A percentile compares a stretch with the other conserved stretches of the same genome.
These are phyloP conservation scores for Phorcus lineatus DNA, from an alignment of 2,888 invertebrate genomes.

Conservation along the genomic window DNA sequence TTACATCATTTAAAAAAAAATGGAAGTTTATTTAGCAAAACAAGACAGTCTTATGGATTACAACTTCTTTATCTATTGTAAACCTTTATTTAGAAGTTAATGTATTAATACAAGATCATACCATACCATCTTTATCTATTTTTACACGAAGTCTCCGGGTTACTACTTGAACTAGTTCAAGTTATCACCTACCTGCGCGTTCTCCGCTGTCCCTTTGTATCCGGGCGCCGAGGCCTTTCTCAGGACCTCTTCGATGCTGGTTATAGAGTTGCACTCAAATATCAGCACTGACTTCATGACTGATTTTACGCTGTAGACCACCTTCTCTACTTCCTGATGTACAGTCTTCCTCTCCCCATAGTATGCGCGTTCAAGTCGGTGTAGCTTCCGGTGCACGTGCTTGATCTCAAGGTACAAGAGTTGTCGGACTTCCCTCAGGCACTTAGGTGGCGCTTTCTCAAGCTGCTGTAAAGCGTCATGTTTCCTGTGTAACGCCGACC, in stretches of 20 bases:
- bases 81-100: no score
- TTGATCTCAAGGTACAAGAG: constrained; percentile 52
- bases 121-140: no score
- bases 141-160: no score
- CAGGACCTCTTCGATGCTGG: constrained; percentile 59
- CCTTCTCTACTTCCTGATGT: constrained; percentile 57
- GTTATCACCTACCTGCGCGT: constrained; percentile 32
- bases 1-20: no score
- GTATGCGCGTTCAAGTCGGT: constrained; percentile 61
- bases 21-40: no score
- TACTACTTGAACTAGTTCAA: no score
- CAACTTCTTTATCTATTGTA: no score
- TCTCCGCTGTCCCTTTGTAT: constrained; percentile 57
- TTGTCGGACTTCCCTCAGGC: constrained; percentile 55
- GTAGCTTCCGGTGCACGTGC: constrained; percentile 35
- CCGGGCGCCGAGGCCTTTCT: constrained; percentile 51
- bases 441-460: constrained; percentile 53
- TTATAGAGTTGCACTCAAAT: constrained; percentile 54
- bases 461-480: constrained; percentile 41
- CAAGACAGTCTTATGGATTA: no score
- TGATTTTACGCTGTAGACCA: constrained; percentile 52
- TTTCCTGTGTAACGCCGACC: constrained; percentile 39
- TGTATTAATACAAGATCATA: no score
- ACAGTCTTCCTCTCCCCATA: constrained; percentile 61
- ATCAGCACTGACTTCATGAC: constrained; percentile 58